Conservation (phyloP, 1,140 invertebrate genomes). For the Penaeus japonicus region DNA sequence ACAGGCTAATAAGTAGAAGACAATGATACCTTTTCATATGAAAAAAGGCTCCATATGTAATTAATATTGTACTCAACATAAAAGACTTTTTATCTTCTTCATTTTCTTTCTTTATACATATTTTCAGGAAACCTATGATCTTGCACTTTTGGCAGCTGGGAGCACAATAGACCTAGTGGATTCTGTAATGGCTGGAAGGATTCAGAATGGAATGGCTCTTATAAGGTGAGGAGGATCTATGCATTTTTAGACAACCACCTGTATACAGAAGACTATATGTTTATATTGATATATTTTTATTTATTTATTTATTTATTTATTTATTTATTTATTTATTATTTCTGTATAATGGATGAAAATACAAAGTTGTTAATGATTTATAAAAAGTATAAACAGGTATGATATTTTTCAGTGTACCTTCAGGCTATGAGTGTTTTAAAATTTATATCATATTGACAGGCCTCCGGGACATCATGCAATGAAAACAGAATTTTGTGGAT, state of each 20-base stretch:
- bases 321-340: neutral
- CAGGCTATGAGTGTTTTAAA: constrained; percentile 43
- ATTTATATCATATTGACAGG: constrained; percentile 68
- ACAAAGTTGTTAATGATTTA: neutral
- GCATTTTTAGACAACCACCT: too few species aligned
- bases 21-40: too few species aligned
- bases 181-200: constrained; percentile 72
- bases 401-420: neutral
- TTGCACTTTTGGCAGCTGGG: constrained; percentile 79
- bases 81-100: neutral
- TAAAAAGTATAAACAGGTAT: neutral
- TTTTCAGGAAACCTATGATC: constrained; percentile 80
- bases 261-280: neutral
- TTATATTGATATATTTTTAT: neutral
- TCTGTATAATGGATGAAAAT: neutral
- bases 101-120: constrained; percentile 27
- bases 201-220: constrained; percentile 87
- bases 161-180: constrained; percentile 83
- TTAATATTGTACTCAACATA: neutral
- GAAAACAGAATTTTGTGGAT: constrained; percentile 86
- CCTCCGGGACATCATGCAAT: constrained; percentile 98
- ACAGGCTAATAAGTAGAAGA: too few species aligned
- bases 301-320: neutral
- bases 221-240: constrained; percentile 70
- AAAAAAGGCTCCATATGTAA: too few species aligned